A percentile compares a stretch with the other conserved stretches of the same genome.
phyloP scores from a whole-genome alignment of 2,888 invertebrate species.

The Scaptomyza parva region DNA sequence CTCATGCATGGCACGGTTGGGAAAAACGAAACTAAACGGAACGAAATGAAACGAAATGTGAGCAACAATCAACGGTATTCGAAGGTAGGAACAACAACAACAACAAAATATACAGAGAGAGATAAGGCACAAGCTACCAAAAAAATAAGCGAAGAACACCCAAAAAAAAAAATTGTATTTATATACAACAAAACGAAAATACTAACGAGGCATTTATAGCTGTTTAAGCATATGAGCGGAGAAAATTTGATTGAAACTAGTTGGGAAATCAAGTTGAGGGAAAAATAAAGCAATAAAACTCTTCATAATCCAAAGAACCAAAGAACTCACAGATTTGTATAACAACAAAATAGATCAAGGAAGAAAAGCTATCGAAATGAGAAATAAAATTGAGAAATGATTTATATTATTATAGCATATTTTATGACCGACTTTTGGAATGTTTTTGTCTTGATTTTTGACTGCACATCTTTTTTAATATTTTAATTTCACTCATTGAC shows the following conservation, averaged over 20 bases:
- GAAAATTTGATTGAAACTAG: neutral
- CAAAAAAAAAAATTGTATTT: constrained; percentile 16
- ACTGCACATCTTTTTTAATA: no score
- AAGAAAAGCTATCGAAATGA: no score
- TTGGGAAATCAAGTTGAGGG: neutral
- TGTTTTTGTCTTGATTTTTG: no score
- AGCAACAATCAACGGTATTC: constrained; percentile 39
- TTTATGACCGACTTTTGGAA: no score
- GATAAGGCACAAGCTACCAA: constrained; percentile 60
- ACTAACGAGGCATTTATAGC: constrained; percentile 20
- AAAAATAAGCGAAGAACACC: constrained; percentile 7
- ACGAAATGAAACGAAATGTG: constrained; percentile 58
- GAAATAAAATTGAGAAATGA: no score
- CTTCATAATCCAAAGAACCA: neutral
- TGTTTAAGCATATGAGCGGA: constrained; percentile 9
- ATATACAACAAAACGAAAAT: constrained; percentile 24
- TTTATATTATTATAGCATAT: no score
- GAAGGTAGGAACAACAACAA: constrained; percentile 48
- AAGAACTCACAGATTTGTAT: neutral
- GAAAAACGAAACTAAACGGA: constrained; percentile 48
- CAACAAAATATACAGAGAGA: constrained; percentile 31
- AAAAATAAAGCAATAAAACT: neutral
- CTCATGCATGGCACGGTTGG: constrained; percentile 36
- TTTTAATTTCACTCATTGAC: no score
- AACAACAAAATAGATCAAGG: neutral